A percentile compares a stretch with the other conserved stretches of the same genome.
Evolutionary conservation across 2,888 invertebrate species (phyloP).

Genomic region (Protophormia terraenovae): DNA sequence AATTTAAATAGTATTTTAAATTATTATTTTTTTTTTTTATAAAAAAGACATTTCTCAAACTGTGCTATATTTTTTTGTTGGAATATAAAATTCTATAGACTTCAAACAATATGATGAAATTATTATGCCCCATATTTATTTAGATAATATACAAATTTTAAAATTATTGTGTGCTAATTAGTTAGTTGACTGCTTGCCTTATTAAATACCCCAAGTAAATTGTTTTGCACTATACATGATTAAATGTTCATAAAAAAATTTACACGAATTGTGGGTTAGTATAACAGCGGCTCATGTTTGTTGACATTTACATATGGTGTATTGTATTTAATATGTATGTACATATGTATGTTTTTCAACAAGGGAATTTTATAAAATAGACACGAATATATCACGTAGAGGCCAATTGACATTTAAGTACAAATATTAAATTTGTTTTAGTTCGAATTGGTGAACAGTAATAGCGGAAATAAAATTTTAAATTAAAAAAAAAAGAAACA

Average conservation of each 20-base stretch:
- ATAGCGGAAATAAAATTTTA: neutral
- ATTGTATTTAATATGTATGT: neutral
- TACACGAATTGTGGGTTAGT: conserved; percentile 26
- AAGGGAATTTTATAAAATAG: neutral
- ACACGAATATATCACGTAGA: neutral
- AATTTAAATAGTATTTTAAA: too few species aligned
- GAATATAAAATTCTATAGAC: too few species aligned
- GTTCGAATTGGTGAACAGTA: neutral
- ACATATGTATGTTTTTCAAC: neutral
- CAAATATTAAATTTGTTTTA: neutral
- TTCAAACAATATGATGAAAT: too few species aligned
- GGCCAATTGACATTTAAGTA: neutral
- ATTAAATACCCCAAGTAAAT: neutral
- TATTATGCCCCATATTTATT: too few species aligned
- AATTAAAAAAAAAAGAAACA: neutral
- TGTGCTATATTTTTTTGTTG: too few species aligned
- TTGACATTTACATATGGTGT: neutral
- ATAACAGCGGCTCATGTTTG: neutral
- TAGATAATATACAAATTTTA: neutral
- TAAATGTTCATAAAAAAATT: conserved; percentile 10
- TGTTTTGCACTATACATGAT: neutral
- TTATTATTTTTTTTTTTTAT: too few species aligned
- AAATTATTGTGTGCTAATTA: neutral
- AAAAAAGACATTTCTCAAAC: too few species aligned
- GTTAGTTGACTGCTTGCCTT: neutral